These are phyloP conservation scores for Ictalurus punctatus DNA, from an alignment of 2,113 vertebrate species.

Conservation along the genomic window DNA sequence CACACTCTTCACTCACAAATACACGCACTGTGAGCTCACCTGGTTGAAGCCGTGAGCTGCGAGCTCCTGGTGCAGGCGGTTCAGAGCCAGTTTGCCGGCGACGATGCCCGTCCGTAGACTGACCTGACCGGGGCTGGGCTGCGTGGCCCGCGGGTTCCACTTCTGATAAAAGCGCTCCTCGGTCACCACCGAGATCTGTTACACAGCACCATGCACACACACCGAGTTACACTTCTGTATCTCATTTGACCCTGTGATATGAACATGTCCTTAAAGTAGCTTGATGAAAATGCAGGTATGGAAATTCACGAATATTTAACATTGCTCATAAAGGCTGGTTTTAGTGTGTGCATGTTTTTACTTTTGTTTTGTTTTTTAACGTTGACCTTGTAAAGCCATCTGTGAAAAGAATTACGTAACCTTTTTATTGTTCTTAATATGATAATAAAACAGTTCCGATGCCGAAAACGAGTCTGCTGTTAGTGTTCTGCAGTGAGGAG, in stretches of 20 bases:
- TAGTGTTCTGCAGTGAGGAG: background rate
- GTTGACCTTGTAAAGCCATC: background rate
- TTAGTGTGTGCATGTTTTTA: background rate
- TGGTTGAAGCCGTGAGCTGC: slow-evolving; percentile 87
- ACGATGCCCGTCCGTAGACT: slow-evolving; percentile 85
- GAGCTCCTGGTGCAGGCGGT: slow-evolving; percentile 90
- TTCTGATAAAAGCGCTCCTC: slow-evolving; percentile 92
- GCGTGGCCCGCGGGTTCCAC: slow-evolving; percentile 79
- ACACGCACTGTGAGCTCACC: slow-evolving; percentile 64
- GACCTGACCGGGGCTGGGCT: slow-evolving; percentile 72
- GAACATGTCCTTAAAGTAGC: background rate
- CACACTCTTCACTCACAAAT: background rate
- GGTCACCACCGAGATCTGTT: slow-evolving; percentile 91
- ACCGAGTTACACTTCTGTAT: background rate
- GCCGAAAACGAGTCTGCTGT: too few species aligned
- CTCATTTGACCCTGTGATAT: background rate
- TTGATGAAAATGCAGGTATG: background rate
- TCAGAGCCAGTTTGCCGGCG: slow-evolving; percentile 86
- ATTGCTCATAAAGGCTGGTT: background rate
- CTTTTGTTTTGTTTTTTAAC: background rate
- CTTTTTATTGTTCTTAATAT: background rate
- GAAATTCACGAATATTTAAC: background rate
- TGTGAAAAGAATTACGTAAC: background rate
- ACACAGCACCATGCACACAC: background rate
- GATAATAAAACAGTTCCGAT: background rate